Conservation (phyloP, 2,797 vertebrate genomes). For the Perodicticus potto region DNA sequence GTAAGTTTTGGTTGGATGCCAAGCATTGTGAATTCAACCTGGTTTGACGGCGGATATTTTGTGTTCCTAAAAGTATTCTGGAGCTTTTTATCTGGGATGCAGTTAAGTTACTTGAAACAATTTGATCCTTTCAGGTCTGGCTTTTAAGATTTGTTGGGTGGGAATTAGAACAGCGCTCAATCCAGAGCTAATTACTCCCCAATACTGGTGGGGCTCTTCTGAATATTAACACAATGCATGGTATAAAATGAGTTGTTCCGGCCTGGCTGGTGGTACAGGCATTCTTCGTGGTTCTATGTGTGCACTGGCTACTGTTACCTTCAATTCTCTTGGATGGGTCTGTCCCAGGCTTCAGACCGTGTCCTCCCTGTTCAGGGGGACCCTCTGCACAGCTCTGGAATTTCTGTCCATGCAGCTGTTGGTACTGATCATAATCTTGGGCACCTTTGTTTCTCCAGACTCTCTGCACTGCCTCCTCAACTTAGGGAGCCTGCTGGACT, state of each 20-base stretch:
- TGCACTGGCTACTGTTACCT: accelerated
- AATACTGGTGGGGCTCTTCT: not conserved
- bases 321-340: no score
- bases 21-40: not conserved
- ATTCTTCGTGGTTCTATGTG: accelerated
- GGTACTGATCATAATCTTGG: no score
- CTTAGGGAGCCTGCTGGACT: not conserved
- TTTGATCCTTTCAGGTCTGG: not conserved
- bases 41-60: not conserved
- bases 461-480: not conserved
- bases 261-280: not conserved
- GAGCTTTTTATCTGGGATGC: not conserved
- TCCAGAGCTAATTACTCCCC: not conserved
- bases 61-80: not conserved
- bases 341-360: not conserved
- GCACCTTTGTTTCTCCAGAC: not conserved
- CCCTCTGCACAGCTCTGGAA: not conserved
- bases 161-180: not conserved
- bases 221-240: accelerated
- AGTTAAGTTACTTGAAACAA: not conserved
- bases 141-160: not conserved
- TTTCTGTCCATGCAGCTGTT: no score
- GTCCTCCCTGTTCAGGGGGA: accelerated
- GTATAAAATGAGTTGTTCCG: not conserved
- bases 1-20: not conserved